Evolutionary conservation across 2,888 invertebrate species (phyloP), one percentile per base, ranked within the genome.

Genomic region (Adineta ricciae): DNA sequence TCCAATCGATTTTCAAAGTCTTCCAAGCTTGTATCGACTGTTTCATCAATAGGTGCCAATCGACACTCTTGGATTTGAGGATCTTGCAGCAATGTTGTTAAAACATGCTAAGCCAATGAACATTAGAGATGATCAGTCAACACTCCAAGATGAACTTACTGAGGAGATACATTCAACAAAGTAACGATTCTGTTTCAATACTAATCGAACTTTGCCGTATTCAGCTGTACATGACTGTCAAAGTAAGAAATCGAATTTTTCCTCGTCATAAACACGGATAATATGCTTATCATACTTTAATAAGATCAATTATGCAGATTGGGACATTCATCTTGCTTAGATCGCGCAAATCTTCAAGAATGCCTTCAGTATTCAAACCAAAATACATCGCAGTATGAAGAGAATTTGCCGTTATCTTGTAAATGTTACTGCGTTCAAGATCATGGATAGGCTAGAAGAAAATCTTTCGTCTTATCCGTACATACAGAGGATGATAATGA

Each of bases 371-470:
- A 91, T 99, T 97, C 72, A 99, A 92, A 0, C 99, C 99, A 49
- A 99, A 98, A 86, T 98, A 98, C 0, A 99, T 99, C 11, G 99
- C 99, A 0, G 99, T 99, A 90, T 99, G 99, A 86, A 99, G 92
- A 85, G 98, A 99, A 92, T 99, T 99, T 0, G 99, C 96, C 11
- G 99, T 98, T 87, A 99, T 91, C 90, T 96, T 96, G 56, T 86
- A 86, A 50, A 52, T 78, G 38, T 85, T 78, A 54, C 72, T 83
- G 8, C 24, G 27, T 11, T 64, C 56, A 27, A 24, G 24, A 27
- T 36, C 36, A 73, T 9, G 5, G 21, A 73, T 21, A 73, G 73
- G 38, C 52, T 50, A 50, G 2, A 50, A 50, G 14, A 50, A 50
- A 50, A 50, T 50, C 19, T 50, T 3, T 50, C 3, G 50, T 50